A percentile compares a stretch with the other conserved stretches of the same genome.
Conservation (phyloP, 1,140 invertebrate genomes). For the Magallana gigas region DNA sequence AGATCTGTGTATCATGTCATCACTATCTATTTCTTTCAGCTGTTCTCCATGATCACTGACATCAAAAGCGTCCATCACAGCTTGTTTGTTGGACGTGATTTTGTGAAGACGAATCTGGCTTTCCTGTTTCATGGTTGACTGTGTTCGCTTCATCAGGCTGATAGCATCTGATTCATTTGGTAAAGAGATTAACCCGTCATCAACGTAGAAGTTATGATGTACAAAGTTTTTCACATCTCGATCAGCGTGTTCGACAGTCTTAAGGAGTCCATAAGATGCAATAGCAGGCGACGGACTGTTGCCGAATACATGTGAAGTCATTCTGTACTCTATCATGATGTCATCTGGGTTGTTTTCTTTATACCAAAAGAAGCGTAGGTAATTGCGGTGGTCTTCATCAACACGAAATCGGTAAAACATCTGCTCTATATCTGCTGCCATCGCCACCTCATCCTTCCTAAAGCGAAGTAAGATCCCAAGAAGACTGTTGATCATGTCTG, state of each 20-base stretch:
- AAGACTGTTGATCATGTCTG: conserved; percentile 74
- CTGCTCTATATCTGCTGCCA: conserved; percentile 56
- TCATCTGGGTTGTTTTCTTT: conserved; percentile 47
- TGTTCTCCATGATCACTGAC: conserved; percentile 40
- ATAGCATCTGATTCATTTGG: neutral
- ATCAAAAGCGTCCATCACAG: conserved; percentile 44
- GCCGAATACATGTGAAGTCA: conserved; percentile 48
- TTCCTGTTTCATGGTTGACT: neutral
- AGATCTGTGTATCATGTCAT: conserved; percentile 38
- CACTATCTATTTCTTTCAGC: conserved; percentile 37
- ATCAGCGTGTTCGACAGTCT: conserved; percentile 28
- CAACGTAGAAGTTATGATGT: conserved; percentile 36
- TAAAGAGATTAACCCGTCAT: conserved; percentile 53
- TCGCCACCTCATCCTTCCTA: conserved; percentile 49
- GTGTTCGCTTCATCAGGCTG: conserved; percentile 32
- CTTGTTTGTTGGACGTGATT: conserved; percentile 24
- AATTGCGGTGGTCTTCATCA: conserved; percentile 43
- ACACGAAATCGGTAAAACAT: conserved; percentile 60
- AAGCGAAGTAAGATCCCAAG: conserved; percentile 61
- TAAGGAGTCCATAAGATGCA: conserved; percentile 53
- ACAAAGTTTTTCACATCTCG: conserved; percentile 7
- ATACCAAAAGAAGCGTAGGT: conserved; percentile 58
- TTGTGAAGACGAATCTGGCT: conserved; percentile 34
- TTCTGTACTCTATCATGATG: conserved; percentile 42
- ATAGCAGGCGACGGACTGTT: conserved; percentile 57